Base-by-base conservation (phyloP, 2,797 vertebrate species). In the Geotrypetes seraphini region DNA sequence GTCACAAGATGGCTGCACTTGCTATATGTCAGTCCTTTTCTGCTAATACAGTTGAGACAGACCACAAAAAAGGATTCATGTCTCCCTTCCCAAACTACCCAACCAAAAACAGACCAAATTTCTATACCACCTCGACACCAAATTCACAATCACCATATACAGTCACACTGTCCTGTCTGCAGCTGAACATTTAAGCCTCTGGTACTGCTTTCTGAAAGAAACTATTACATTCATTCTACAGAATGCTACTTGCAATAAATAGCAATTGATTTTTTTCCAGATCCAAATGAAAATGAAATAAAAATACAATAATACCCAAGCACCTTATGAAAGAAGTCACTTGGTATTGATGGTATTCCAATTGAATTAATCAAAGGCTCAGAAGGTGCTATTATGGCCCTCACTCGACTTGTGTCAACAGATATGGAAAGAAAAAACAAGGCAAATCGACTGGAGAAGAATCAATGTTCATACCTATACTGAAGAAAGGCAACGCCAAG, bases 241-340 rank as follows among this genome's bases (percentile, higher is more conserved):
- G 24, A 53, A 60, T 64, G 64, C 49, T 72, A 69, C 73, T 61
- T 72, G 78, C 72, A 75, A 67, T 66, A 72, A 71, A 71, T 66
- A 69, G 28, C 48, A 51, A 53, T 59, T 39, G 20, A n/a, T n/a
- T 47, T 49, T 54, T 48, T 63, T 50, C 60, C 32, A 7, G 37
- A 47, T 29, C 52, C 53, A 60, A 57, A 51, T 24, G 29, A 36
- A 56, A 37, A 60, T 45, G 57, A n/a, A n/a, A n/a, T 51, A 52
- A 44, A 47, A n/a, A 55, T n/a, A n/a, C 52, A 2, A 36, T 51
- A 51, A 8, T 28, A 60, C 65, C 53, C 35, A 56, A 40, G 34
- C 39, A 36, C 0, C 0, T 36, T 21, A 31, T 36, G 43, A 47
- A 47, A 41, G n/a, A n/a, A n/a, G n/a, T n/a, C n/a, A n/a, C n/a